Evolutionary conservation across 2,113 vertebrate species (phyloP).

Genomic region (Nothobranchius kuhntae): DNA sequence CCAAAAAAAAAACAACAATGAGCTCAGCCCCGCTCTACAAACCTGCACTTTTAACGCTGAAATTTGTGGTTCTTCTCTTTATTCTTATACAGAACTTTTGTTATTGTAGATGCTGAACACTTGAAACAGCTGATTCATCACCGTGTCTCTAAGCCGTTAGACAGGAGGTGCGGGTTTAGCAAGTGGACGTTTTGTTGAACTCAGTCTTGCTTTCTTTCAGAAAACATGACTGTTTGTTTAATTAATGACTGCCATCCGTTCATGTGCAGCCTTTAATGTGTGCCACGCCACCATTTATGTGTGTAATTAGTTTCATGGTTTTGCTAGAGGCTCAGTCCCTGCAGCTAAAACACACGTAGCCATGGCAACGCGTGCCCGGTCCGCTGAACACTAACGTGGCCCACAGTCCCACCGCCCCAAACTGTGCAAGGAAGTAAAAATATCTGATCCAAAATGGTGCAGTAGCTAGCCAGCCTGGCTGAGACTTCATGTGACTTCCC

Average conservation of each 20-base stretch:
- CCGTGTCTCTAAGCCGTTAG: no score
- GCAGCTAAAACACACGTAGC: slow-evolving; percentile 34
- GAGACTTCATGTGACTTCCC: slow-evolving; percentile 24
- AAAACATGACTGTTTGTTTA: slow-evolving; percentile 28
- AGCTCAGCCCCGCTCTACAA: no score
- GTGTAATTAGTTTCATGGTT: slow-evolving; percentile 50
- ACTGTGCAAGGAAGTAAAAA: slow-evolving; percentile 44
- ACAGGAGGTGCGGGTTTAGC: no score
- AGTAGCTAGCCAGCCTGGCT: slow-evolving; percentile 14
- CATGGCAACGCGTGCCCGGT: slow-evolving; percentile 41
- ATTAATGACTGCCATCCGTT: slow-evolving; percentile 44
- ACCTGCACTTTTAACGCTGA: no score
- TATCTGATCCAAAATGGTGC: slow-evolving; percentile 33
- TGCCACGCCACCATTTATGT: slow-evolving; percentile 41
- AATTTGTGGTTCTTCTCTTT: no score
- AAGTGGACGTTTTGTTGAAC: no score
- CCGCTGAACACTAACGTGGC: slow-evolving; percentile 56
- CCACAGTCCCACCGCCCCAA: slow-evolving; percentile 25
- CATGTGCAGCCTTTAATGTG: slow-evolving; percentile 24
- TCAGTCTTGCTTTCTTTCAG: slow-evolving; percentile 7
- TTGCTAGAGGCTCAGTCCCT: slow-evolving; percentile 36
- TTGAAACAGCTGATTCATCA: no score
- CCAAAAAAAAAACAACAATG: no score
- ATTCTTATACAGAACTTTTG: no score
- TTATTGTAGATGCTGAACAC: no score